Conservation (phyloP, 2,113 vertebrate species). For the Clarias macrocephalus region DNA sequence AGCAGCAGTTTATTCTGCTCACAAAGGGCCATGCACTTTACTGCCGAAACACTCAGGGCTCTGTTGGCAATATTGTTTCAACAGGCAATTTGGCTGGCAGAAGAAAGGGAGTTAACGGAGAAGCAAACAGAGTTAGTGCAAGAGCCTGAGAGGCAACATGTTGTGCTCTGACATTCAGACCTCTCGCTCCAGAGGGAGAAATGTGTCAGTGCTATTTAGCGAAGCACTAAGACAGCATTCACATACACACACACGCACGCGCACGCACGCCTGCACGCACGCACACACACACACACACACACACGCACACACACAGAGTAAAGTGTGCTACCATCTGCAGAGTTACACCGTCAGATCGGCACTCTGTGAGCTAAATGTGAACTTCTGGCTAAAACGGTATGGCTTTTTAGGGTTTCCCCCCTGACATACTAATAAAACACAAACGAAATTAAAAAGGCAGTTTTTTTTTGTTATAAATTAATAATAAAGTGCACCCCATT, state of each 20-base stretch:
- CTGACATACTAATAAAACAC: conserved; percentile 27
- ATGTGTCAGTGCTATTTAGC: conserved; percentile 30
- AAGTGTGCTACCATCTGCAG: conserved; percentile 34
- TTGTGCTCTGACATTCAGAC: conserved; percentile 45
- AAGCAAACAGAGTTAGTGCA: conserved; percentile 37
- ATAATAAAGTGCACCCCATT: conserved; percentile 53
- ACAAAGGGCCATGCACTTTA: conserved; percentile 60
- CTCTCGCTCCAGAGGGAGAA: conserved; percentile 36
- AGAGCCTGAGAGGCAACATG: conserved; percentile 30
- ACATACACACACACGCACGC: conserved; percentile 23
- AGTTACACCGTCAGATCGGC: conserved; percentile 10
- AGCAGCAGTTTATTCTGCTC: conserved; percentile 58
- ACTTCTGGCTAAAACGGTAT: conserved; percentile 39
- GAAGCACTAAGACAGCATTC: background rate
- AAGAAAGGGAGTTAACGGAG: conserved; percentile 26
- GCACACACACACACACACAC: conserved; percentile 28
- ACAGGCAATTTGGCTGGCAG: conserved; percentile 34
- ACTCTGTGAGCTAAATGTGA: conserved; percentile 33
- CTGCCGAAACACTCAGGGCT: conserved; percentile 46
- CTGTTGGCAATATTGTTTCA: conserved; percentile 39
- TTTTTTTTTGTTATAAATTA: conserved; percentile 53
- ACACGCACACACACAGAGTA: conserved; percentile 2
- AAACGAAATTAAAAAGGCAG: conserved; percentile 46
- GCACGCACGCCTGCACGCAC: too few relatives aligned
- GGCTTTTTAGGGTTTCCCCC: conserved; percentile 47